Percentiles rank a stretch among this genome's conserved stretches.
Conservation (phyloP, 1,140 invertebrate genomes). For the Metaphire vulgaris region DNA sequence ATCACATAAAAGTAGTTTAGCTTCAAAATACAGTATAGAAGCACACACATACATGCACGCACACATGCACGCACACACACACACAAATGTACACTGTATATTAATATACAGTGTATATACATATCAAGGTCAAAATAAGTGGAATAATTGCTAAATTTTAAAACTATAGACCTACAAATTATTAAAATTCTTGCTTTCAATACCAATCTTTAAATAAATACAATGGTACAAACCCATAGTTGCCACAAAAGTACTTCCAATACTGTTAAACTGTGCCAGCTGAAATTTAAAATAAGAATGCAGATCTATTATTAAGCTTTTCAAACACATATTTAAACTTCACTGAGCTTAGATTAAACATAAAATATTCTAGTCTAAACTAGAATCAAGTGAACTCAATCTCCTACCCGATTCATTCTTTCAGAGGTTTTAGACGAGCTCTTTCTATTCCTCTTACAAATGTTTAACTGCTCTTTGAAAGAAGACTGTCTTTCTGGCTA, state of each 20-base stretch:
- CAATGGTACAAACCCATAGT: neutral
- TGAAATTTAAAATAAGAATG: neutral
- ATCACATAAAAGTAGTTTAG: neutral
- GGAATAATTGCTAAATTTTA: neutral
- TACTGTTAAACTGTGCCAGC: neutral
- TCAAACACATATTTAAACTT: neutral
- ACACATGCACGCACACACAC: neutral
- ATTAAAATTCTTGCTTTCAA: neutral
- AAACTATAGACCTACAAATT: neutral
- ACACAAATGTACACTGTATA: neutral
- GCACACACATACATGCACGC: neutral
- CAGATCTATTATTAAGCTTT: neutral
- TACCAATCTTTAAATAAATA: neutral
- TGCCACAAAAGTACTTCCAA: neutral
- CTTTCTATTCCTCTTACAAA: neutral
- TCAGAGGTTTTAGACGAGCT: neutral
- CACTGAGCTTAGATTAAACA: neutral
- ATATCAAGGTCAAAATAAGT: neutral
- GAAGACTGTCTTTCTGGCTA: too few species aligned
- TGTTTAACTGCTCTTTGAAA: neutral
- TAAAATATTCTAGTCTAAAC: too few species aligned
- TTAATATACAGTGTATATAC: neutral
- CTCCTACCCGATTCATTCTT: too few species aligned
- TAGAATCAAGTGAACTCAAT: too few species aligned
- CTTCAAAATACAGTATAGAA: neutral